phyloP scores from a whole-genome alignment of 2,888 invertebrate species.

The Pyrochroa serraticornis region DNA sequence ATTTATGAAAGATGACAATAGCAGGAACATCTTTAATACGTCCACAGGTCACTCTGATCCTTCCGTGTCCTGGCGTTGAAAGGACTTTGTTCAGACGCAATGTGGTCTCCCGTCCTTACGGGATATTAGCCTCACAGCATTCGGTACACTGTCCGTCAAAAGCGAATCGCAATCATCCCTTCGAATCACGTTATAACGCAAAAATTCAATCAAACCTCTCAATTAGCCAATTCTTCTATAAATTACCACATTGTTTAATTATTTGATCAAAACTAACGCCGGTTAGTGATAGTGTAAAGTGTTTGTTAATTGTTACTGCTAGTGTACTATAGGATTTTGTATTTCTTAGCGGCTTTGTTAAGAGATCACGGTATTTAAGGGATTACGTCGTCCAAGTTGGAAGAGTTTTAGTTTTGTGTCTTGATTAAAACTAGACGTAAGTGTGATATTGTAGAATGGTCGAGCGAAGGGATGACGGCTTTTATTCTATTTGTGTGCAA shows the following conservation, averaged over 20 bases:
- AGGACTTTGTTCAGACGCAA: constrained; percentile 35
- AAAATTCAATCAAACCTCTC: background rate
- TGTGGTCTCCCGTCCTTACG: constrained; percentile 14
- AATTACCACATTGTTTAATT: background rate
- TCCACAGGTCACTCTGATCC: constrained; percentile 40
- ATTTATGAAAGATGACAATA: constrained; percentile 47
- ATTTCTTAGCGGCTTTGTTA: constrained; percentile 42
- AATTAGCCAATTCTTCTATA: background rate
- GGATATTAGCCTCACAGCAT: constrained; percentile 9
- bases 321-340: constrained; percentile 32
- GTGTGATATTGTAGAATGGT: background rate
- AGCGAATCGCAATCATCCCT: background rate
- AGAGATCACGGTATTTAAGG: constrained; percentile 37
- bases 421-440: constrained; percentile 25
- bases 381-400: constrained; percentile 21
- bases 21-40: constrained; percentile 41
- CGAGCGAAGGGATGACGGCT: constrained; percentile 4
- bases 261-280: background rate
- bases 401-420: constrained; percentile 20
- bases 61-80: constrained; percentile 30
- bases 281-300: background rate
- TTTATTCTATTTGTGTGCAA: constrained; percentile 20
- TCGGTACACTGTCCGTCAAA: constrained; percentile 21
- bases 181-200: background rate
- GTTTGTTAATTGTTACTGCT: background rate